Percentiles rank a stretch among this genome's conserved stretches.
These are phyloP conservation scores for Melanocharis versteri DNA, from an alignment of 2,113 vertebrate genomes.

Conservation along the genomic window DNA sequence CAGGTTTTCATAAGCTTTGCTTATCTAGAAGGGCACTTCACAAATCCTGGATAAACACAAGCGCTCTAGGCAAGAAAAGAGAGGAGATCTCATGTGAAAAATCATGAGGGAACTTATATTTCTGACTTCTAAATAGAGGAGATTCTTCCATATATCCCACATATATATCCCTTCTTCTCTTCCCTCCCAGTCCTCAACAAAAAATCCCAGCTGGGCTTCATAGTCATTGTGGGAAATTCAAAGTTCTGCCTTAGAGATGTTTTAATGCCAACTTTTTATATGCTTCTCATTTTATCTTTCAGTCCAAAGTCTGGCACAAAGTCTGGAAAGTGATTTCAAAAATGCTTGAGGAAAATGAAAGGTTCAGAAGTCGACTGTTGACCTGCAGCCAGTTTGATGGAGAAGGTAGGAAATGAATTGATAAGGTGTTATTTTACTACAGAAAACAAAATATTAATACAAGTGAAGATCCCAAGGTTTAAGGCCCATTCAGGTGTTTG, in stretches of 20 bases:
- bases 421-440: background rate
- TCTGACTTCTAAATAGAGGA: background rate
- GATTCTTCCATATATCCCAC: background rate
- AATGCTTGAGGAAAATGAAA: constrained; percentile 87
- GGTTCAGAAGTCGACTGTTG: constrained; percentile 75
- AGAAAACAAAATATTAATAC: background rate
- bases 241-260: background rate
- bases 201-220: background rate
- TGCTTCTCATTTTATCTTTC: constrained; percentile 32
- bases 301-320: constrained; percentile 71
- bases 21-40: background rate
- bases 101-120: background rate
- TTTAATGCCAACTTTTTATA: background rate
- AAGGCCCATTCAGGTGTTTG: background rate
- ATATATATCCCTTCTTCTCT: background rate
- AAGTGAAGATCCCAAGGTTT: background rate
- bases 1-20: background rate
- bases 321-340: constrained; percentile 83
- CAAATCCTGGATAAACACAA: background rate
- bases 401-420: constrained; percentile 58
- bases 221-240: background rate
- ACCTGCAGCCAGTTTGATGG: constrained; percentile 41
- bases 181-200: background rate
- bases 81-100: background rate
- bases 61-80: background rate